These are phyloP conservation scores for rat (Rattus norvegicus) DNA, from an alignment of 2,113 vertebrate species.

Conservation along the genomic window DNA sequence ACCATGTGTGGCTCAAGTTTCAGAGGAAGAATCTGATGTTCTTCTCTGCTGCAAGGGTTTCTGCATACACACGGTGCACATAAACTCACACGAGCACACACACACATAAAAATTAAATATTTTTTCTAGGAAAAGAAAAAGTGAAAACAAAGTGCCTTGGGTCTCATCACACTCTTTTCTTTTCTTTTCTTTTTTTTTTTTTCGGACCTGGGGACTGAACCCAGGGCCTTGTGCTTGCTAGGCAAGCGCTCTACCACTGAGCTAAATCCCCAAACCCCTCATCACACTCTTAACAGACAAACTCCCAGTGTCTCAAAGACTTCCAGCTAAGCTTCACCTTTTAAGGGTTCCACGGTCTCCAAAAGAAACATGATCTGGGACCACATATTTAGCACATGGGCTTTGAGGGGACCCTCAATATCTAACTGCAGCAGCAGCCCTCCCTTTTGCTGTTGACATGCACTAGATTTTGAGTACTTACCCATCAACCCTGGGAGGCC, in stretches of 20 bases:
- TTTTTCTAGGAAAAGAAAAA: neutral
- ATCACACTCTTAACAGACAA: neutral
- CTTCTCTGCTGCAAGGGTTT: neutral
- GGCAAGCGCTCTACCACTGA: too few relatives aligned
- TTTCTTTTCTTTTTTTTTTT: too few relatives aligned
- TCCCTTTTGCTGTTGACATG: neutral
- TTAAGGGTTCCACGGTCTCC: neutral
- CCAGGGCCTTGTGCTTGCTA: too few relatives aligned
- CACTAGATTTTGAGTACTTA: neutral
- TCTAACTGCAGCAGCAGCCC: neutral
- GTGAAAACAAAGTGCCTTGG: neutral
- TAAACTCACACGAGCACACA: neutral
- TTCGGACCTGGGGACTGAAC: too few relatives aligned
- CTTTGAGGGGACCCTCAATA: neutral
- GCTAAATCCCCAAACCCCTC: too few relatives aligned
- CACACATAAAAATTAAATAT: neutral
- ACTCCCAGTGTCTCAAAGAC: neutral
- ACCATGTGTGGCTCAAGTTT: neutral
- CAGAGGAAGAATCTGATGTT: neutral
- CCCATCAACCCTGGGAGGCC: neutral
- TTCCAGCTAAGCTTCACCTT: neutral
- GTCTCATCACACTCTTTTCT: neutral
- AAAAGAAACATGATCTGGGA: neutral
- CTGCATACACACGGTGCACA: neutral
- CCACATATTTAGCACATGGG: neutral